A percentile compares a stretch with the other conserved stretches of the same genome.
These are phyloP conservation scores for Genyomyrus donnyi DNA, from an alignment of 2,113 vertebrate species.

Conservation along the genomic window DNA sequence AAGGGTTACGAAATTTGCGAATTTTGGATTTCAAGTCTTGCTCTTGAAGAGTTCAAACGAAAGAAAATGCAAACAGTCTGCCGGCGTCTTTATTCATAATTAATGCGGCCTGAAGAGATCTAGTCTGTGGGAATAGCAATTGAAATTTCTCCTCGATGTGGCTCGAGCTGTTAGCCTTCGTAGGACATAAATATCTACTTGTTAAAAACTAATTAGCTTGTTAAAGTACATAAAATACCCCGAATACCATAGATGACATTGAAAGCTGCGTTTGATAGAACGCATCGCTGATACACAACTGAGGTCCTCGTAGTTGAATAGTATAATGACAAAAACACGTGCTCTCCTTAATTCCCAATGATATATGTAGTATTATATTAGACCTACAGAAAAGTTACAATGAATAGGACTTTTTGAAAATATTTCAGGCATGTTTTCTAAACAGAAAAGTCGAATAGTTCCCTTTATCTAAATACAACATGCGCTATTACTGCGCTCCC, in stretches of 20 bases:
- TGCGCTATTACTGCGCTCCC: not conserved
- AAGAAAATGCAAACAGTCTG: constrained; percentile 14
- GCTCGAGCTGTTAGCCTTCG: not conserved
- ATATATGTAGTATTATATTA: not conserved
- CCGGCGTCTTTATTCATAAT: constrained; percentile 7
- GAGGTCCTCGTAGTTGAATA: not conserved
- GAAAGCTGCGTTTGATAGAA: not conserved
- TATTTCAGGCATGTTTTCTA: not conserved
- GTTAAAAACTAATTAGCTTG: not conserved
- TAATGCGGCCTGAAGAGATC: not conserved
- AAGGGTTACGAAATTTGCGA: not conserved
- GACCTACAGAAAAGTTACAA: not conserved
- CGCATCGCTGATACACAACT: not conserved
- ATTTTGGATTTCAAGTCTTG: not conserved
- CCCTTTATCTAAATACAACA: not conserved
- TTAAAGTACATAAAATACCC: not conserved
- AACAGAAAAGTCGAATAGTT: not conserved
- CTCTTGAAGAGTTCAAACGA: constrained; percentile 13
- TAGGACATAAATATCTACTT: not conserved
- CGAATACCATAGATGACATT: not conserved
- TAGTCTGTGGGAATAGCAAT: constrained; percentile 4
- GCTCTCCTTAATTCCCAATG: not conserved
- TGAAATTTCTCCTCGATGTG: not conserved
- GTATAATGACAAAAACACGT: constrained; percentile 1
- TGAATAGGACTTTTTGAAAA: not conserved